Evolutionary conservation across 2,888 invertebrate genomes (phyloP), one percentile per base, ranked within the genome.

Genomic region (Palloptera scutellata): DNA sequence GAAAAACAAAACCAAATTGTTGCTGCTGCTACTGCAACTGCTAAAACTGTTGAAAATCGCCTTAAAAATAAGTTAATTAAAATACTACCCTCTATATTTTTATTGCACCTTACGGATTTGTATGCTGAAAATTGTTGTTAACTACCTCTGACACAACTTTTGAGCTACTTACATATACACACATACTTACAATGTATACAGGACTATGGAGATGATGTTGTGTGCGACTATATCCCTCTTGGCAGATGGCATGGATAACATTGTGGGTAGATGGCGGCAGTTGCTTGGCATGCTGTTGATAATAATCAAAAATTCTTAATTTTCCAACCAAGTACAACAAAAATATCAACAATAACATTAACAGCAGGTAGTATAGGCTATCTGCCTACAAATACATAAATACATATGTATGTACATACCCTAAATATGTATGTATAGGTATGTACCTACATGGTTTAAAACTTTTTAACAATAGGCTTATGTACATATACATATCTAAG

Each of bases 51-150:
- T 67, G 69, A 71, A 72, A 72, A 67, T 72, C 70, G 70, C 66
- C 70, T 72, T 70, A 72, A 74, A 76, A 72, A 74, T 70, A 73
- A 75, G 74, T 76, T 76, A 76, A 76, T 75, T 75, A 76, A 75
- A 75, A 75, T 72, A 72, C 68, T 71, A 72, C 71, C 74, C 71
- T 74, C 70, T 69, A 71, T 65, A 64, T 66, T 75, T 72, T 74
- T 72, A 74, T 74, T 70, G 63, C 70, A 64, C 74, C 72, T 71
- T 68, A 69, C 70, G 73, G 74, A 72, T 73, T 76, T 70, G 69
- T 69, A 58, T 41, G 17, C 15, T 45, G 60, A 60, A 60, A 60
- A 17, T 60, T 20, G 60, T 19, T 20, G 48, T 45, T 15, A 45
- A 45, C 43, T 60, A 60, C 60, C 43, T 60, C 43, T 60, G 60